Conservation (phyloP, 1,140 invertebrate species). For the Pseudomyrmex sp. region DNA sequence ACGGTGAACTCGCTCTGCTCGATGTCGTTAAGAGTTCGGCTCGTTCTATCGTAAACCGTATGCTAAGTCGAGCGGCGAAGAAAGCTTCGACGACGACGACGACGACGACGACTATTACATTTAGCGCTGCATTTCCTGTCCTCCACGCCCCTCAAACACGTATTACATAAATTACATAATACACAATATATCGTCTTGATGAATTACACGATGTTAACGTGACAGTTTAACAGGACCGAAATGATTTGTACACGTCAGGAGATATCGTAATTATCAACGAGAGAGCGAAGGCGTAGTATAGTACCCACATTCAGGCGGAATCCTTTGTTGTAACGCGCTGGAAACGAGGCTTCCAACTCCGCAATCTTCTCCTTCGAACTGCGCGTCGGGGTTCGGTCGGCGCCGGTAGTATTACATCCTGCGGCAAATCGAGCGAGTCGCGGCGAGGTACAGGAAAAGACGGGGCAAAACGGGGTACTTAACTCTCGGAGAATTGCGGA, state of each 20-base stretch:
- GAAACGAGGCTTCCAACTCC: constrained; percentile 47
- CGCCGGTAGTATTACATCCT: constrained; percentile 50
- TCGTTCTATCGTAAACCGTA: constrained; percentile 33
- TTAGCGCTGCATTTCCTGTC: neutral
- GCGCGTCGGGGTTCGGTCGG: constrained; percentile 18
- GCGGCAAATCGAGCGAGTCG: constrained; percentile 52
- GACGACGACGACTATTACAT: constrained; percentile 16
- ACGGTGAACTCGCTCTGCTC: constrained; percentile 29
- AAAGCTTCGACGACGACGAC: neutral
- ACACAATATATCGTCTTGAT: constrained; percentile 41
- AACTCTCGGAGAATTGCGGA: neutral
- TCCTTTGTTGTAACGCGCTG: constrained; percentile 44
- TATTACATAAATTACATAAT: constrained; percentile 42
- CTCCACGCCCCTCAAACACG: neutral
- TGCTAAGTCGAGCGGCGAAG: constrained; percentile 30
- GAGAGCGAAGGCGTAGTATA: constrained; percentile 16
- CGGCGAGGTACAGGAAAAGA: constrained; percentile 8
- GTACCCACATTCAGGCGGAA: neutral
- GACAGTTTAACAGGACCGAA: constrained; percentile 54
- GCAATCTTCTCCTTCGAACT: constrained; percentile 44
- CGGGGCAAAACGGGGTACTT: constrained; percentile 35
- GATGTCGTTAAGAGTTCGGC: constrained; percentile 29
- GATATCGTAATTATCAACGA: constrained; percentile 59
- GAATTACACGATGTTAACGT: constrained; percentile 47
- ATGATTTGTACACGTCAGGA: constrained; percentile 57